Conservation (phyloP, 2,113 vertebrate species). For the Nyctibius bracteatus region DNA sequence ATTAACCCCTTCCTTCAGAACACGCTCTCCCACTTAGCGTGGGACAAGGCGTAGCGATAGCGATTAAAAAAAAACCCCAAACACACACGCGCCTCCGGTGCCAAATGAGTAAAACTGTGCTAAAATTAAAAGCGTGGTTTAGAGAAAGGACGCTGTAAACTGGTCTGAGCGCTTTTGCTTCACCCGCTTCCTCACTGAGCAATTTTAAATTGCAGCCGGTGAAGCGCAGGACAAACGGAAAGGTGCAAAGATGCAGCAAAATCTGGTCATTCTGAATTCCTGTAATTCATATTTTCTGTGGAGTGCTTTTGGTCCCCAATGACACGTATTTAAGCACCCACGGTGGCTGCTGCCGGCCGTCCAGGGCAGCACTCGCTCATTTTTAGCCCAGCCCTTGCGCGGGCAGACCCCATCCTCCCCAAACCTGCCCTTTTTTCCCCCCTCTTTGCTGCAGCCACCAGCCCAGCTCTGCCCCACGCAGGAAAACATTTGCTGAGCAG, state of each 20-base stretch:
- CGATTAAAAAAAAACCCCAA: background rate
- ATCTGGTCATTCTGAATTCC: background rate
- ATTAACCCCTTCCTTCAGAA: background rate
- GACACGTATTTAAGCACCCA: background rate
- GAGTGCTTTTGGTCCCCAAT: background rate
- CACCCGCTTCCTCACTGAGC: accelerated
- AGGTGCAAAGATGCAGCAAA: accelerated
- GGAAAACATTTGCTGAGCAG: background rate
- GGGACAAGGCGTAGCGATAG: background rate
- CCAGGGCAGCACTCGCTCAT: accelerated
- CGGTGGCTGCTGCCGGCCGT: background rate
- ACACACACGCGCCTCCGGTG: accelerated
- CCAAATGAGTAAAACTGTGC: background rate
- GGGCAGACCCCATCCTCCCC: background rate
- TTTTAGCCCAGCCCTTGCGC: accelerated
- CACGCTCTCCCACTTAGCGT: accelerated
- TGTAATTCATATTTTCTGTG: accelerated
- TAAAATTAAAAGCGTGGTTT: too few relatives aligned
- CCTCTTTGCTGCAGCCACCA: background rate
- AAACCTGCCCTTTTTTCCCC: background rate
- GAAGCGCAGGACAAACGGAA: background rate
- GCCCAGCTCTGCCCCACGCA: background rate
- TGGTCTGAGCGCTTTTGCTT: background rate
- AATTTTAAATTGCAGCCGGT: background rate
- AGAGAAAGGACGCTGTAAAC: accelerated